Base-by-base conservation (phyloP, 2,113 vertebrate genomes). In the Semicossyphus pulcher region DNA sequence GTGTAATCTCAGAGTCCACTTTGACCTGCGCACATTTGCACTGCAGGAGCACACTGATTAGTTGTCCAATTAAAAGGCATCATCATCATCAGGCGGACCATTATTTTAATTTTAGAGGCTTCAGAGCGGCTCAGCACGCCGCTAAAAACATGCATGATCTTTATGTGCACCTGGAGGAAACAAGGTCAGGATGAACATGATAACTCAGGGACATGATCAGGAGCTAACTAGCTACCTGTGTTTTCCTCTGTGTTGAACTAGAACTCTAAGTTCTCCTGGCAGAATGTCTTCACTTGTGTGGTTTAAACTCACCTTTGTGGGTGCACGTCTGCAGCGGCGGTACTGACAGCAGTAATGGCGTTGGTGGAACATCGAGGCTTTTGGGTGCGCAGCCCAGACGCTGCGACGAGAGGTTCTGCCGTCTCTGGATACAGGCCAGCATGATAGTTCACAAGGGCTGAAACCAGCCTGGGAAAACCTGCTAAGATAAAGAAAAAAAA, bases 361-460 rank as follows among this genome's bases (percentile, higher is more conserved):
- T 73, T 0, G 86, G 71, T 3, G 63, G 82, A 0, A 93, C 93
- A 87, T 98, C 95, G 88, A 96, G 94, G 48, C 93, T 93, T 93
- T 96, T 97, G 87, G 76, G 93, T 18, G 94, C 92, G 86, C 96
- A 96, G 79, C 92, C 59, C 88, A 96, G 94, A 88, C 89, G 96
- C 83, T 97, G 97, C 84, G 94, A 93, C 0, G 96, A 90, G 11
- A 95, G 94, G 89, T 95, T 97, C 94, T 97, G 97, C 83, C 94
- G 95, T 90, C 97, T 94, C 93, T 97, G 97, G 89, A 98, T 95
- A 75, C 97, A 99, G 93, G 97, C 97, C 94, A 98, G 93, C 97
- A 99, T 99, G 96, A 93, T 96, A 91, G 26, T 71, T 81, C 72
- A 34, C 82, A 76, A 49, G 64, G 87, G 86, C 86, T 83, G 83